Evolutionary conservation across 2,888 invertebrate species (phyloP), one percentile per base, ranked within the genome.

Genomic region (Hirtodrosophila histrioides): DNA sequence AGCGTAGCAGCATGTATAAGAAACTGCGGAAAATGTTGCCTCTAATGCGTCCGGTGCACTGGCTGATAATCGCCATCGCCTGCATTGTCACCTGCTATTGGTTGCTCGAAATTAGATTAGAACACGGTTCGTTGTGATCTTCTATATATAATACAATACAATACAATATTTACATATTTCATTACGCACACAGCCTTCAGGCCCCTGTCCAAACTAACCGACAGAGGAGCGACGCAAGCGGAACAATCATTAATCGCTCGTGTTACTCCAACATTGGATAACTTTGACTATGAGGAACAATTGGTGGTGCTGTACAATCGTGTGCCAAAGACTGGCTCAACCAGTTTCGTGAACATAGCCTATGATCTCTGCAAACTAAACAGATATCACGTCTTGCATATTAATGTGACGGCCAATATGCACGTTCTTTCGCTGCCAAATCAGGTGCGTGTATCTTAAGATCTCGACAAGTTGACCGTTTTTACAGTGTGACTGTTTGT

Each of bases 251-350:
- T 50, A n/a, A 12, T 54, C 3, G 48, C 51, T n/a, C 57, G 39
- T 4, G 51, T 45, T 4, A 24, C 53, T 3, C 66, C 79, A 10
- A 50, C 64, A 9, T 11, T 68, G 41, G 77, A 79, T 29, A 58
- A 58, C 43, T 74, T 72, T 23, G 89, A 91, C 62, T 92, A 92
- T 80, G 93, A 93, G 58, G 94, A 96, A 88, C 94, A 96, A 88
- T 90, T 95, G 70, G 94, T 98, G 48, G 94, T 99, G 68, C 95
- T 99, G 81, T 99, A 99, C 92, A 99, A 99, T 92, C 94, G 99
- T 86, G 98, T 99, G 60, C 99, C 99, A 7, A 99, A 99, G 92
- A 99, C 99, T 33, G 99, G 97, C 11, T 98, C 98, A 17, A 99
- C 99, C 7, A 98, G 98, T 92, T 97, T 99, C 90, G 97, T 97